Evolutionary conservation across 2,797 vertebrate genomes (phyloP).

Genomic region (Rousettus madagascariensis): DNA sequence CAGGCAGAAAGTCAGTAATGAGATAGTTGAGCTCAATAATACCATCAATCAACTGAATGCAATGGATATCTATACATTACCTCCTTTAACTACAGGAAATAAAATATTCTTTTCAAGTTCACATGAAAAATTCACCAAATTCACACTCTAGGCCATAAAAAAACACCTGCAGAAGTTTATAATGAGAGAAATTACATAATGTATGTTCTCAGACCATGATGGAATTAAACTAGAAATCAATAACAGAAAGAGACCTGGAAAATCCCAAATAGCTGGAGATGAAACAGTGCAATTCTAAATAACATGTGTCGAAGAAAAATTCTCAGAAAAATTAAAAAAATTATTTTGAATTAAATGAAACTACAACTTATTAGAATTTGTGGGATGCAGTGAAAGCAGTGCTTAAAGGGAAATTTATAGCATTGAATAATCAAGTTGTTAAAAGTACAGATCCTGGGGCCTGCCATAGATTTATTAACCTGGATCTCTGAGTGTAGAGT

Average conservation of each 20-base stretch:
- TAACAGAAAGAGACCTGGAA: neutral
- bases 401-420: neutral
- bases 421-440: neutral
- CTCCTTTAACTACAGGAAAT: neutral
- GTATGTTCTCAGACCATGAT: neutral
- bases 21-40: neutral
- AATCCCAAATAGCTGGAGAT: neutral
- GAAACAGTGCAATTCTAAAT: neutral
- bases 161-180: neutral
- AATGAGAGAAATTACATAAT: neutral
- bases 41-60: neutral
- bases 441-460: neutral
- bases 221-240: neutral
- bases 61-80: neutral
- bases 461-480: neutral
- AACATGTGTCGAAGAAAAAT: neutral
- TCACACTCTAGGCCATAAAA: neutral
- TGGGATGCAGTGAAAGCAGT: neutral
- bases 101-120: neutral
- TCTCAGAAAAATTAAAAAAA: slow-evolving; percentile 17
- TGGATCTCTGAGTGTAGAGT: neutral
- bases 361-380: neutral
- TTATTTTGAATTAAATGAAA: slow-evolving; percentile 6
- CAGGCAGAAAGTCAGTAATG: neutral
- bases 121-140: neutral